These are phyloP conservation scores for Melanaphis sacchari DNA, from an alignment of 1,140 invertebrate species.

Conservation along the genomic window DNA sequence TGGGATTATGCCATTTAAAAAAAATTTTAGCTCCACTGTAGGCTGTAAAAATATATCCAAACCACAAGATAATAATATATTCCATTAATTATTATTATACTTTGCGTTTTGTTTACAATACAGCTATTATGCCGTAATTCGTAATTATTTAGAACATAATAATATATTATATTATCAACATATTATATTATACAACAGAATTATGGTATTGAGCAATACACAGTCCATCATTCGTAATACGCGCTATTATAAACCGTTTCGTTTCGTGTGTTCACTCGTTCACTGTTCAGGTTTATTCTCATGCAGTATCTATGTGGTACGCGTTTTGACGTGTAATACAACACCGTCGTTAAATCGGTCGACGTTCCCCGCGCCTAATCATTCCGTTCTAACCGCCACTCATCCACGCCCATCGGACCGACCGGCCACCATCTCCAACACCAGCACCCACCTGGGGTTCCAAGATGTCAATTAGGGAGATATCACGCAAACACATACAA, in stretches of 20 bases:
- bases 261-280: not conserved
- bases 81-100: no score
- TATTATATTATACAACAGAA: not conserved
- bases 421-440: no score
- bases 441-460: conserved; percentile 46
- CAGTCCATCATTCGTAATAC: not conserved
- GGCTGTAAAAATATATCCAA: no score
- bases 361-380: not conserved
- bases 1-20: no score
- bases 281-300: not conserved
- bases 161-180: no score
- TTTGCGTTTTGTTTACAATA: no score
- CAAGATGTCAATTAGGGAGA: conserved; percentile 56
- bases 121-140: no score
- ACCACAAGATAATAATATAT: no score
- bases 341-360: not conserved
- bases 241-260: not conserved
- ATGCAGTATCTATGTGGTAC: not conserved
- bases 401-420: not conserved
- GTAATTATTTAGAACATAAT: no score
- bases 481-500: conserved; percentile 9
- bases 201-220: not conserved
- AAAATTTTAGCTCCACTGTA: no score
- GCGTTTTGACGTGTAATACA: not conserved
- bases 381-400: not conserved